phyloP scores from a whole-genome alignment of 2,888 invertebrate genomes.

The Callyntrura guangdongensis region DNA sequence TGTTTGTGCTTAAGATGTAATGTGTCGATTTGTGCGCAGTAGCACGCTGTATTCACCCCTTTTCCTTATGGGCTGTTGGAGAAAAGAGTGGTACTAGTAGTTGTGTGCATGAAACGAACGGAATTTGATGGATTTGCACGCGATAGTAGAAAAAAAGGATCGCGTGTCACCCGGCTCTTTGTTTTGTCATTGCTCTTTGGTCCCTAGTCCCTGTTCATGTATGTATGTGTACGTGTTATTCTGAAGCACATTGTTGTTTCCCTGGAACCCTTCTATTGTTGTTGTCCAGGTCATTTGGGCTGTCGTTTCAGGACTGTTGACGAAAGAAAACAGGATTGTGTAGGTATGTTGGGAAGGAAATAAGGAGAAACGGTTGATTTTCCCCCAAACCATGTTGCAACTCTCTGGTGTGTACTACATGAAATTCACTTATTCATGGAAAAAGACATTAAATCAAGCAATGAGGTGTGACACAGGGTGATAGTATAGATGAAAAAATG shows the following conservation, averaged over 20 bases:
- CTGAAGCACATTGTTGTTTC: slow-evolving; percentile 11
- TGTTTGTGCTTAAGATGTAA: neutral
- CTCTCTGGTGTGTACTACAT: too few species aligned
- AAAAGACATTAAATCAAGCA: neutral
- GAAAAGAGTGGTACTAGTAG: neutral
- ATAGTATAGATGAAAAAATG: too few species aligned
- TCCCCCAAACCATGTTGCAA: too few species aligned
- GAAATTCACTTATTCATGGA: neutral
- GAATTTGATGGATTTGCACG: slow-evolving; percentile 83
- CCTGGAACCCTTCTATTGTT: slow-evolving; percentile 7
- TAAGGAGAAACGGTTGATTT: too few species aligned
- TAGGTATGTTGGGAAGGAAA: too few species aligned
- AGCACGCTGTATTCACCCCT: slow-evolving; percentile 7
- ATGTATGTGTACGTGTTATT: neutral
- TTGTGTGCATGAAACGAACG: slow-evolving; percentile 44
- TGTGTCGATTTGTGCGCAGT: neutral
- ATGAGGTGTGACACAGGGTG: too few species aligned
- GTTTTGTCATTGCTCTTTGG: slow-evolving; percentile 72
- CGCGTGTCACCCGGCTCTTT: slow-evolving; percentile 79
- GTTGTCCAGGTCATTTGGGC: neutral
- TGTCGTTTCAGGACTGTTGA: too few species aligned
- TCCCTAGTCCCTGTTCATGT: slow-evolving; percentile 58
- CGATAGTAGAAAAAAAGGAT: slow-evolving; percentile 80
- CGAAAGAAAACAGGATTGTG: too few species aligned
- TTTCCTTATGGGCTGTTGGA: neutral